Percentiles rank a stretch among this genome's conserved stretches.
phyloP scores from a whole-genome alignment of 2,888 invertebrate species.

The Perdita meconis region DNA sequence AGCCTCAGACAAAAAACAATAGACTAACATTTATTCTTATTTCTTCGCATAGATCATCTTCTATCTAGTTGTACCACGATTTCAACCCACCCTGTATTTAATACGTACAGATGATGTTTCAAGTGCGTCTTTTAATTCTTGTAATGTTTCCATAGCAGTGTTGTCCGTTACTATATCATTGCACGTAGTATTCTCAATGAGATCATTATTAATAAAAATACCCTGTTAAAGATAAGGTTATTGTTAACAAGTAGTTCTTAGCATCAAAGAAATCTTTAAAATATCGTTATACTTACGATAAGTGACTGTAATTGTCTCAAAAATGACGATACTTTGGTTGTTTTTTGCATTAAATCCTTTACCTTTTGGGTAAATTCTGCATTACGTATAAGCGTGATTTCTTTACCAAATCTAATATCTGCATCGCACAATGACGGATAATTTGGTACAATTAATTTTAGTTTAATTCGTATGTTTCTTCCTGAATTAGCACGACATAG shows the following conservation, averaged over 20 bases:
- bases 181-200: constrained; percentile 11
- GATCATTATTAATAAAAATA: constrained; percentile 24
- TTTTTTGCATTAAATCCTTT: constrained; percentile 59
- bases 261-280: constrained; percentile 4
- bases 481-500: constrained; percentile 43
- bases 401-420: constrained; percentile 73
- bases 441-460: constrained; percentile 76
- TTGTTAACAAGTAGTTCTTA: constrained; percentile 5
- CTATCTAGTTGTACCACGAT: no score
- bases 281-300: constrained; percentile 61
- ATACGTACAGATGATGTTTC: constrained; percentile 71
- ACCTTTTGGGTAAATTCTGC: constrained; percentile 67
- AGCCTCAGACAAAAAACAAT: no score
- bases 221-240: constrained; percentile 44
- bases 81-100: no score
- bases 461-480: constrained; percentile 68
- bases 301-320: constrained; percentile 74
- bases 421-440: constrained; percentile 76
- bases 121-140: constrained; percentile 73
- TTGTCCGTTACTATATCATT: constrained; percentile 25
- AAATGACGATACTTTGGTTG: constrained; percentile 73
- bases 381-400: constrained; percentile 68
- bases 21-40: no score
- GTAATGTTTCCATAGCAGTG: constrained; percentile 52
- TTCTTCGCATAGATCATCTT: no score